Base-by-base conservation (phyloP, 2,888 invertebrate species). In the Troilus luridus region DNA sequence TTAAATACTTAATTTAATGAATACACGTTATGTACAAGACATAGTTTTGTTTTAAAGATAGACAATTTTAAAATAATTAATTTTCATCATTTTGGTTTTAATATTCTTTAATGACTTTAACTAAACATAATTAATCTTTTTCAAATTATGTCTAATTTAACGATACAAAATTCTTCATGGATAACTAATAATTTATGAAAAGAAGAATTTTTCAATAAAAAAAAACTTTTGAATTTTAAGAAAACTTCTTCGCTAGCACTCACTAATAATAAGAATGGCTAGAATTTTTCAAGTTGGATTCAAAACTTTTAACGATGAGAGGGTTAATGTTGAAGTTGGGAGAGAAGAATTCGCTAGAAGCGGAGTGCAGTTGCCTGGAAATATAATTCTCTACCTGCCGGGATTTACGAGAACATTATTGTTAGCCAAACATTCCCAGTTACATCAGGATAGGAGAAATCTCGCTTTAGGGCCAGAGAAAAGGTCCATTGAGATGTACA, bases 361-460 rank as follows among this genome's bases (percentile, higher is more conserved):
- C 41, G 1, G 72, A 77, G 72, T 77, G 72, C 72, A 77, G 72
- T 41, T 77, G 27, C 27, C 12, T 77, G 72, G 72, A 77, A 77
- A 77, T 77, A 77, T 77, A 77, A 77, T 72, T 77, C 72, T 77
- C 72, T 41, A 77, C 72, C 72, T 77, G 72, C 9, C 72, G 17
- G 27, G 41, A 77, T 77, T 77, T 41, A 77, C 72, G 72, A 77
- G 72, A 24, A 41, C 72, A 27, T 77, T 77, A 77, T 77, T 8
- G 72, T 77, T 77, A 77, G 72, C 1, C 8, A 41, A 41, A 17
- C 72, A 41, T 77, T 41, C 27, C 24, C 72, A 17, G 72, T 41
- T 77, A 17, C 41, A 77, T 67, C 67, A 14, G 24, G 12, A 0
- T 14, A 77, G 17, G 8, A 77, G 41, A 27, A 72, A 7, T 17